phyloP scores from a whole-genome alignment of 2,888 invertebrate species.

The Troides oblongomaculatus region DNA sequence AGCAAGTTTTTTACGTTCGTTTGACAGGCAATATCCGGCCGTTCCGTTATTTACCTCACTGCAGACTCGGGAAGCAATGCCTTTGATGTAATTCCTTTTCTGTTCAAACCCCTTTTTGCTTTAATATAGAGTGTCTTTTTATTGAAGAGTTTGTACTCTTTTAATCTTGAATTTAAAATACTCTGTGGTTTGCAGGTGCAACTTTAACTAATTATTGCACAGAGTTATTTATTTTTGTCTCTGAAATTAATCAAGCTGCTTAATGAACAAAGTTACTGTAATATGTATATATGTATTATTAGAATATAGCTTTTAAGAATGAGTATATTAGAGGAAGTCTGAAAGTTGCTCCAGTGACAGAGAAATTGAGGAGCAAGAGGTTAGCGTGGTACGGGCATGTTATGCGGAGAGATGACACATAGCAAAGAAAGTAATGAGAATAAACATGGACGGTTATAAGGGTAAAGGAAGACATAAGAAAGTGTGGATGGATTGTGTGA shows the following conservation, averaged over 20 bases:
- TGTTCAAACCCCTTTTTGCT: not conserved
- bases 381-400: too few species aligned
- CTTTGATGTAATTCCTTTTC: conserved; percentile 1
- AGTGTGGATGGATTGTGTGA: too few species aligned
- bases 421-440: too few species aligned
- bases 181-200: not conserved
- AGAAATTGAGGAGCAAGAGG: too few species aligned
- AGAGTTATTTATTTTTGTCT: not conserved
- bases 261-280: too few species aligned
- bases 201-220: not conserved
- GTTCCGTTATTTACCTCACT: conserved; percentile 14
- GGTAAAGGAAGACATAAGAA: too few species aligned
- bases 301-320: too few species aligned
- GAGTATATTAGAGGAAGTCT: too few species aligned
- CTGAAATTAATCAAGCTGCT: not conserved
- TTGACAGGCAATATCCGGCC: conserved; percentile 16
- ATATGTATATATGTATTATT: too few species aligned
- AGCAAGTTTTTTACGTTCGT: conserved; percentile 7
- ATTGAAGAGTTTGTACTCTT: not conserved
- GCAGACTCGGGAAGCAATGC: conserved; percentile 1
- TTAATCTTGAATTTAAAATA: not conserved
- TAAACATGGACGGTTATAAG: too few species aligned
- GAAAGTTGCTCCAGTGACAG: too few species aligned
- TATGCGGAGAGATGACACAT: too few species aligned
- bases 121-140: not conserved